Evolutionary conservation across 64 coral and sea anemone genomes (phyloP).

Genomic region (Montipora sp.): DNA sequence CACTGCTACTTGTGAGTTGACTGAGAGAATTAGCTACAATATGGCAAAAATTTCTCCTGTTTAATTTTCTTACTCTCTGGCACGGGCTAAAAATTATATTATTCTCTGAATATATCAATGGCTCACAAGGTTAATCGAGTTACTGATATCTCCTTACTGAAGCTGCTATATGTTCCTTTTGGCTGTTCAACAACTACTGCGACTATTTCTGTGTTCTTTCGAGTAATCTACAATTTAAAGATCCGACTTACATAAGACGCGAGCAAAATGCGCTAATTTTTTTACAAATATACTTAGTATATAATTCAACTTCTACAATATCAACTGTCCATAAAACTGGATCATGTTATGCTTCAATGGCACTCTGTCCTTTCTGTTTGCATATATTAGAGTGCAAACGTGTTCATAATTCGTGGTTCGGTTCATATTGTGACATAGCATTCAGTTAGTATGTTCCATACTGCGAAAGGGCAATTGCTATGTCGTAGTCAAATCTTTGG

Average conservation of each 20-base stretch:
- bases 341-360: not conserved
- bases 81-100: too few species aligned
- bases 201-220: too few species aligned
- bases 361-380: not conserved
- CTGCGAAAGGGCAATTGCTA: not conserved
- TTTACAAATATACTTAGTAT: slow-evolving; percentile 40
- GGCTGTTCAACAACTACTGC: too few species aligned
- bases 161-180: too few species aligned
- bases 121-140: not conserved
- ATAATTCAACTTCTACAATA: slow-evolving; percentile 5
- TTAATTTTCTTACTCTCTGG: too few species aligned
- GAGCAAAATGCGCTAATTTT: slow-evolving; percentile 26
- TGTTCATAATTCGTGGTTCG: not conserved
- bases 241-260: not conserved
- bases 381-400: not conserved
- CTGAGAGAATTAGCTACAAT: too few species aligned
- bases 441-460: not conserved
- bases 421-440: not conserved
- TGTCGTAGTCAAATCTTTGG: not conserved
- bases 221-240: too few species aligned
- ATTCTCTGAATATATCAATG: not conserved
- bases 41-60: too few species aligned
- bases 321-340: slow-evolving; percentile 12
- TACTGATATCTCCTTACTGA: not conserved
- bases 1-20: too few species aligned